Evolutionary conservation across 2,888 invertebrate genomes (phyloP), one percentile per base, ranked within the genome.

Genomic region (Apodemia mormo): DNA sequence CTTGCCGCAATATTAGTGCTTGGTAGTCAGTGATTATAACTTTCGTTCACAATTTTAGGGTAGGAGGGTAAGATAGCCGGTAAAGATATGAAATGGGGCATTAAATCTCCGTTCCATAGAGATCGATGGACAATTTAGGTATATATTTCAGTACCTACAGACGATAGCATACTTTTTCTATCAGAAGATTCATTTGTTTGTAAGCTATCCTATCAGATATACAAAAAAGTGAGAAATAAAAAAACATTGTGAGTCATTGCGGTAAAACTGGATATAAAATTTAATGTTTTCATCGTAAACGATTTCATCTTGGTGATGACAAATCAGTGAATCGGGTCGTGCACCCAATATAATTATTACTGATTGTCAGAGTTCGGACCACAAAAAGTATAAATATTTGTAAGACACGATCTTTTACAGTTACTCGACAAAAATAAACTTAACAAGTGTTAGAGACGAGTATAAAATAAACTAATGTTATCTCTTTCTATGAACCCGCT

Each of bases 261-360:
- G 14, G 52, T 52, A 52, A 12, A n/a, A 52, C 52, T 52, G 5
- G n/a, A n/a, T 52, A 61, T 61, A 61, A 61, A 58, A 61, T 61
- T 61, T 61, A 61, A 61, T 61, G 61, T 61, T n/a, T 61, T 61
- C 61, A 33, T 61, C 33, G 30, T 33, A 61, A 61, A 61, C 61
- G 61, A 61, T 61, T 61, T 61, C 14, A 33, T 33, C 30, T 33
- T 61, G 61, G 33, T 33, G 61, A 61, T 61, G 33, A 61, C 61
- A 61, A 61, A 61, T 33, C 61, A 33, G 33, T 33, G 33, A 61
- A 61, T 61, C 30, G 12, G 61, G 61, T 61, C 61, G 33, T 61
- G 61, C 61, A 61, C 61, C 61, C 61, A 33, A 61, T 14, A 30
- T 29, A 30, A 61, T 61, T 61, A 61, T 61, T 61, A 61, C 14